Conservation (phyloP, 2,797 vertebrate genomes). For the Delichon dasypus region DNA sequence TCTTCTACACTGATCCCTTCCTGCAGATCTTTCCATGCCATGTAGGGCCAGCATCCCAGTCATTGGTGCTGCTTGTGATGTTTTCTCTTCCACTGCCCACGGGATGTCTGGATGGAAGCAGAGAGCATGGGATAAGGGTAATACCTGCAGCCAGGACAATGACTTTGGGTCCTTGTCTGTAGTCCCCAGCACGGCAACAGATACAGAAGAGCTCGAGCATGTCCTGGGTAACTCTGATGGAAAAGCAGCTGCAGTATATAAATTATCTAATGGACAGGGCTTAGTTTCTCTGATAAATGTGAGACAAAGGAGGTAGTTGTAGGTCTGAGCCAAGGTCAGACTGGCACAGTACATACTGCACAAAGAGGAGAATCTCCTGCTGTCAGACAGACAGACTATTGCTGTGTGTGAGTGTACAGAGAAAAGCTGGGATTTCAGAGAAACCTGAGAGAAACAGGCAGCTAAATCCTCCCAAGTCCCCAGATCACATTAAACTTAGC, state of each 20-base stretch:
- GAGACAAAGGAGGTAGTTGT: not conserved
- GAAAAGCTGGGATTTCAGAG: not conserved
- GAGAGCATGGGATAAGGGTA: not conserved
- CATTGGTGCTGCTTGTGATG: not conserved
- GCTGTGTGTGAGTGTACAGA: not conserved
- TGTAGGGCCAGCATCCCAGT: conserved; percentile 1
- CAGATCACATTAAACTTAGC: not conserved
- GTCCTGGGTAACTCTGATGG: not conserved
- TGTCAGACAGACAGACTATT: not conserved
- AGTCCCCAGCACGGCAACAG: not conserved
- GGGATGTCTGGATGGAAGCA: not conserved
- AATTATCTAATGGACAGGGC: not conserved
- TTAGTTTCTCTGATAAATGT: not conserved
- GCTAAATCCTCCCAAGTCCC: not conserved
- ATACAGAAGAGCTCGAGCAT: not conserved
- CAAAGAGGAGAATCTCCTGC: not conserved
- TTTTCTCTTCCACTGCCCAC: not conserved
- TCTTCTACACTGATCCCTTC: not conserved
- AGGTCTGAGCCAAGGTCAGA: not conserved
- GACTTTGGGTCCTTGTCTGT: not conserved
- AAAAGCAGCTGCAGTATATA: conserved; percentile 14
- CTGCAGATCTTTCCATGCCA: conserved; percentile 20
- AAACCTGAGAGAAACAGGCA: not conserved
- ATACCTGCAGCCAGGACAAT: not conserved
- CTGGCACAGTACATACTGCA: not conserved